These are phyloP conservation scores for Calephelis nemesis DNA, from an alignment of 1,140 invertebrate genomes.

Conservation along the genomic window DNA sequence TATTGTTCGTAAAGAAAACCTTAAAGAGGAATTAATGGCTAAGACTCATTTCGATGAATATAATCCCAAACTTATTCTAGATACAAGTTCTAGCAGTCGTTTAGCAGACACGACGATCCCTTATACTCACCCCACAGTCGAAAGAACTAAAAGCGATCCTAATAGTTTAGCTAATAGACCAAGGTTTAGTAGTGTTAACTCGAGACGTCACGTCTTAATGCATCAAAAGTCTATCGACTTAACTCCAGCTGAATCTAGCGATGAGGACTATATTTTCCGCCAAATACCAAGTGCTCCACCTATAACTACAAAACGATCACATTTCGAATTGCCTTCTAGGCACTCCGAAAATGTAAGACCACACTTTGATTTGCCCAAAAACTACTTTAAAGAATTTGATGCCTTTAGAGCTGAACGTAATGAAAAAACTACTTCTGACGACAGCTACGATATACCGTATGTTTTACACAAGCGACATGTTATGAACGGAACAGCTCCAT, in stretches of 20 bases:
- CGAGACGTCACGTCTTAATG: slow-evolving; percentile 87
- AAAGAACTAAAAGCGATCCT: slow-evolving; percentile 91
- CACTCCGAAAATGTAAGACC: slow-evolving; percentile 72
- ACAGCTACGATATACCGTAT: slow-evolving; percentile 88
- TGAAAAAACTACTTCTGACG: slow-evolving; percentile 62
- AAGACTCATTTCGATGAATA: slow-evolving; percentile 83
- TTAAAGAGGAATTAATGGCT: slow-evolving; percentile 82
- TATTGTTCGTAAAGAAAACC: slow-evolving; percentile 77
- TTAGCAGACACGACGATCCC: slow-evolving; percentile 70
- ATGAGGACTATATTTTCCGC: slow-evolving; percentile 87
- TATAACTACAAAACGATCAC: slow-evolving; percentile 83
- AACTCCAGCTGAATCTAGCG: slow-evolving; percentile 89
- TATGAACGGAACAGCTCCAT: slow-evolving; percentile 88
- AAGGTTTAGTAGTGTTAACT: slow-evolving; percentile 83
- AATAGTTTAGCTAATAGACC: slow-evolving; percentile 86
- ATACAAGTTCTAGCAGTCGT: slow-evolving; percentile 76
- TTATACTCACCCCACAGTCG: slow-evolving; percentile 85
- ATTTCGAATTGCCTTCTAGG: slow-evolving; percentile 82
- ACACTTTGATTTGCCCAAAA: slow-evolving; percentile 80
- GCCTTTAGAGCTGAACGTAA: slow-evolving; percentile 73
- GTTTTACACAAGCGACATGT: slow-evolving; percentile 89
- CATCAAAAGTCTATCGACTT: slow-evolving; percentile 92
- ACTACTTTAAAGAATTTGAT: slow-evolving; percentile 81
- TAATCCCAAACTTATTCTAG: slow-evolving; percentile 79
- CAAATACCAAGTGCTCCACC: slow-evolving; percentile 86